phyloP scores from a whole-genome alignment of 2,113 vertebrate genomes.

The Menidia beryllina region DNA sequence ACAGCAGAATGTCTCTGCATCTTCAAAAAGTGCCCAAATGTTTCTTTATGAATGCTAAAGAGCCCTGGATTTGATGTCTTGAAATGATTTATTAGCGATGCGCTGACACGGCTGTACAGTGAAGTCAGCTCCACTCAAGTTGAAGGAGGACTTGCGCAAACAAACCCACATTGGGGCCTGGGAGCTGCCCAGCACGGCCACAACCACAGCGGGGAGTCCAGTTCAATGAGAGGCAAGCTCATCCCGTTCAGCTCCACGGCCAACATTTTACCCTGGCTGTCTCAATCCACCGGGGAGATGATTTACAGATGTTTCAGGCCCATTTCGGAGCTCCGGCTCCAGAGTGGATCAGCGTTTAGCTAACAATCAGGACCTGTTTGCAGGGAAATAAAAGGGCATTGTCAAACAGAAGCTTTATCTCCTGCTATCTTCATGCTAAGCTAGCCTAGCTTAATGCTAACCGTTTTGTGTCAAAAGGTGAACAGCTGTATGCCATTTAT shows the following conservation, averaged over 20 bases:
- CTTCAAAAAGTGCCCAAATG: too few species aligned
- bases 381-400: slow-evolving; percentile 11
- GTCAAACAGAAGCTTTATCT: too few species aligned
- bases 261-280: slow-evolving; percentile 49
- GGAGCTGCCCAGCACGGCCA: slow-evolving; percentile 45
- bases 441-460: too few species aligned
- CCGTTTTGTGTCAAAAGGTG: too few species aligned
- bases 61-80: too few species aligned
- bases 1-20: too few species aligned
- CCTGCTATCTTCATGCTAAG: too few species aligned
- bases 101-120: slow-evolving; percentile 11
- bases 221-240: slow-evolving; percentile 44
- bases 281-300: slow-evolving; percentile 55
- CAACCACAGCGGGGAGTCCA: slow-evolving; percentile 53
- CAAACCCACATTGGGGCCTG: slow-evolving; percentile 45
- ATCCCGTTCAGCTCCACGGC: slow-evolving; percentile 47
- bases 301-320: slow-evolving; percentile 59
- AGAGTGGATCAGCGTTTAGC: slow-evolving; percentile 26
- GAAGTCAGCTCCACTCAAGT: slow-evolving; percentile 10
- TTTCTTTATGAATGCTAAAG: too few species aligned
- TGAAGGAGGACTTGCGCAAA: slow-evolving; percentile 28
- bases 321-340: slow-evolving; percentile 41
- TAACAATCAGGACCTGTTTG: neutral
- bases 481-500: too few species aligned
- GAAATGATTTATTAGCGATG: too few species aligned